Evolutionary conservation across 2,797 vertebrate genomes (phyloP).

Genomic region (Myripristis jacobus): DNA sequence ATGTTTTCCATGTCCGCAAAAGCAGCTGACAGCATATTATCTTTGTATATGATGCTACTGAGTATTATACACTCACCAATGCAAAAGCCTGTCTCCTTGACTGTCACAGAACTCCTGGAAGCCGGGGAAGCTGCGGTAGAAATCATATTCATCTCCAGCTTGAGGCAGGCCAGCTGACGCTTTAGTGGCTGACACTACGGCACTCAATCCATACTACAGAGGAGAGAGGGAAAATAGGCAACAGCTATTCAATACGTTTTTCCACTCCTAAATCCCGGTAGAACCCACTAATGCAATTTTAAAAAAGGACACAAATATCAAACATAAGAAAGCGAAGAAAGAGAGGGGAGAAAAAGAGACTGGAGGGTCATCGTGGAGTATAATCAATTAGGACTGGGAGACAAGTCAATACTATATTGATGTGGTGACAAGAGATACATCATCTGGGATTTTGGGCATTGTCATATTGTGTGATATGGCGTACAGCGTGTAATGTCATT

Average conservation of each 20-base stretch:
- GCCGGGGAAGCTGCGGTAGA: constrained; percentile 94
- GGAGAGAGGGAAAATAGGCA: background rate
- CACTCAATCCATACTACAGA: constrained; percentile 87
- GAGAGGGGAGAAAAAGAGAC: background rate
- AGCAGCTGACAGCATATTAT: background rate
- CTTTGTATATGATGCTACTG: too few relatives aligned
- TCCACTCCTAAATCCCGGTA: too few relatives aligned
- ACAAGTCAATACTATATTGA: too few relatives aligned
- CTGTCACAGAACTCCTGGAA: constrained; percentile 91
- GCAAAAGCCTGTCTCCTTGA: constrained; percentile 89
- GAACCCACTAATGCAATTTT: too few relatives aligned
- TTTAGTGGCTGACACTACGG: constrained; percentile 91
- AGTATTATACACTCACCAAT: constrained; percentile 83
- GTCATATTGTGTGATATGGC: too few relatives aligned
- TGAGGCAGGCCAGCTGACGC: constrained; percentile 90
- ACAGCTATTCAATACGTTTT: too few relatives aligned
- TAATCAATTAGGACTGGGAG: too few relatives aligned
- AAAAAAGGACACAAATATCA: too few relatives aligned
- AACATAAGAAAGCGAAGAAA: too few relatives aligned
- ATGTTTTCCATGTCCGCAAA: background rate
- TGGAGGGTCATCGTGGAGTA: background rate
- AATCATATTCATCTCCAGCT: constrained; percentile 93
- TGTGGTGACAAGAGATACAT: too few relatives aligned
- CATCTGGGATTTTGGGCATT: too few relatives aligned
- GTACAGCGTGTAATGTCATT: too few relatives aligned